These are phyloP conservation scores for Cichlasoma orientale DNA, from an alignment of 2,797 vertebrate genomes.

Conservation along the genomic window DNA sequence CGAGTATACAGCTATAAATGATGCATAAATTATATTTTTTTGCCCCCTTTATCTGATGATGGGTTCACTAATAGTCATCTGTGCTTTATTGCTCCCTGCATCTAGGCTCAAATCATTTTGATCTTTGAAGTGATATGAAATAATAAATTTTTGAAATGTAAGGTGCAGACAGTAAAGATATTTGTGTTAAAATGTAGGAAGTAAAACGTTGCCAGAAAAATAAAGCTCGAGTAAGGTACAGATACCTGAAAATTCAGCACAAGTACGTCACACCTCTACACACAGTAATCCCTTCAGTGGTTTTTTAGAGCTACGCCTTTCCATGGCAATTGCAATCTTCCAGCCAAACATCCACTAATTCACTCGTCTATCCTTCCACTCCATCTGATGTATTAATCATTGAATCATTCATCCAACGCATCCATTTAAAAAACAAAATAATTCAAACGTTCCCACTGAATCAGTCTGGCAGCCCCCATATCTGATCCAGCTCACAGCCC, in stretches of 20 bases:
- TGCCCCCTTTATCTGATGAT: neutral
- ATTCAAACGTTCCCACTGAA: conserved; percentile 3
- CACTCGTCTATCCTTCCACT: neutral
- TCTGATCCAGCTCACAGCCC: conserved; percentile 11
- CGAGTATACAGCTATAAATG: neutral
- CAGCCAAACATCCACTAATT: neutral
- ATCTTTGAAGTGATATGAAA: neutral
- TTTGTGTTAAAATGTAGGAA: neutral
- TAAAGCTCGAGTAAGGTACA: neutral
- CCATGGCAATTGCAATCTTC: neutral
- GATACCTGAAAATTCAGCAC: neutral
- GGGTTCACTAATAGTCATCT: neutral
- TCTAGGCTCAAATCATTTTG: fast-evolving
- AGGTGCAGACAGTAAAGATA: neutral
- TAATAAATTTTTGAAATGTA: neutral
- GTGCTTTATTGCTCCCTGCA: neutral
- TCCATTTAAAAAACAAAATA: conserved; percentile 4
- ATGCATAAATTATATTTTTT: neutral
- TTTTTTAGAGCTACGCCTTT: neutral
- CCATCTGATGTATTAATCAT: neutral
- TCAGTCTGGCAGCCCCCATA: conserved; percentile 1
- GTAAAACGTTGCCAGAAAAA: neutral
- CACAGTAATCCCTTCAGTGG: neutral
- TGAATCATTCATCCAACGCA: neutral
- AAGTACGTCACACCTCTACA: neutral